These are phyloP conservation scores for Eupithecia pulchellata DNA, from an alignment of 2,888 invertebrate genomes.

Conservation along the genomic window DNA sequence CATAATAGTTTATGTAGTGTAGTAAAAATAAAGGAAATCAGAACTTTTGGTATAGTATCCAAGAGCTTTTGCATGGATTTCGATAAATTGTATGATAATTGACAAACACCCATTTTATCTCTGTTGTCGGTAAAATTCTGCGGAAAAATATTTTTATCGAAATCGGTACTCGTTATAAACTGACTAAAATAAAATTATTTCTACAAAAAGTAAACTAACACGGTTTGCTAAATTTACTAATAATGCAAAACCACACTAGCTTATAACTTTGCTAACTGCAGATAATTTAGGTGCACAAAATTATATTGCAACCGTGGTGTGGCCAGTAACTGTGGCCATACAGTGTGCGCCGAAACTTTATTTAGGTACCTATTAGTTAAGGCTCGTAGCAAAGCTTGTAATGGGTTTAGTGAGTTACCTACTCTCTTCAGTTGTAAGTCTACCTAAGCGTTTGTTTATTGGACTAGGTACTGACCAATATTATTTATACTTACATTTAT, in stretches of 20 bases:
- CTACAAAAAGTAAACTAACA: neutral
- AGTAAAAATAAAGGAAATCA: neutral
- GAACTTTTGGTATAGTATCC: too few relatives aligned
- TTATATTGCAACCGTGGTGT: neutral
- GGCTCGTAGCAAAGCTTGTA: neutral
- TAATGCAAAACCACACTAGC: neutral
- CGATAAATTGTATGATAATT: too few relatives aligned
- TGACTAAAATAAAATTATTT: too few relatives aligned
- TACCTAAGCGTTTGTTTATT: neutral
- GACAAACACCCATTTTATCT: too few relatives aligned
- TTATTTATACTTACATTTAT: neutral
- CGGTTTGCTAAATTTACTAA: neutral
- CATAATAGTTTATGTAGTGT: too few relatives aligned
- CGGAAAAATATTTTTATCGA: neutral
- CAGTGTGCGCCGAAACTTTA: neutral
- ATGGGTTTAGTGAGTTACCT: too few relatives aligned
- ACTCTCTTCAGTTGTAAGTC: neutral
- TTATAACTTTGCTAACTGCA: neutral
- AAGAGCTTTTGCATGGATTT: neutral
- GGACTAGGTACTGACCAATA: neutral
- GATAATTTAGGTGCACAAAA: neutral
- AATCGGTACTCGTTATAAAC: neutral
- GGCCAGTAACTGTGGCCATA: neutral
- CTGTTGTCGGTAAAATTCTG: too few relatives aligned
- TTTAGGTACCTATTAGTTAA: neutral